Conservation (phyloP, 2,888 invertebrate genomes). For the Sepiola atlantica region DNA sequence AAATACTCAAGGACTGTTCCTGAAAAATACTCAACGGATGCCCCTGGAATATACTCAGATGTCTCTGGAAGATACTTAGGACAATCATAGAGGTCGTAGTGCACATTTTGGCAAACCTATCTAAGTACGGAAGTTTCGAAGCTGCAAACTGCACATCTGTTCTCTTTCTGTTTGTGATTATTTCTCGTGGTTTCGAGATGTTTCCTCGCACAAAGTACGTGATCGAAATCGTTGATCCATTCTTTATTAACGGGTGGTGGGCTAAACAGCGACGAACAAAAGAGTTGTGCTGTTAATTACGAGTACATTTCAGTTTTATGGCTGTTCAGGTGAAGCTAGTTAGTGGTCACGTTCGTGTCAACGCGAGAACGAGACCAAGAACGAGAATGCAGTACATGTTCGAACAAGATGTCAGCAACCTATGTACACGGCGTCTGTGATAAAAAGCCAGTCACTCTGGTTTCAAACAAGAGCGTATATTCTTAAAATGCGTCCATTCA, state of each 20-base stretch:
- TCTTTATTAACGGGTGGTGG: background rate
- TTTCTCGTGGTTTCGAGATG: background rate
- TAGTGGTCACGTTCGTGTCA: background rate
- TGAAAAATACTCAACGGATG: too few species aligned
- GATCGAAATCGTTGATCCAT: background rate
- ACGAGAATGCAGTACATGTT: background rate
- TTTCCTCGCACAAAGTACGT: background rate
- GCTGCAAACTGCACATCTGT: background rate
- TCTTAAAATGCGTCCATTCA: too few species aligned
- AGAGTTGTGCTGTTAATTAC: background rate
- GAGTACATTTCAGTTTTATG: background rate
- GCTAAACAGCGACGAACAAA: background rate
- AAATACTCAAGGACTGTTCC: too few species aligned
- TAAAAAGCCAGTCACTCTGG: background rate
- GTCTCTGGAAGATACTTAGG: too few species aligned
- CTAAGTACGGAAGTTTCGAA: too few species aligned
- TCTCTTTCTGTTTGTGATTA: background rate
- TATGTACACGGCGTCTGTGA: background rate
- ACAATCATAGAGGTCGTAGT: too few species aligned
- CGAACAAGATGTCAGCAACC: background rate
- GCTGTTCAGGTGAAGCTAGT: background rate
- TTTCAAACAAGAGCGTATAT: too few species aligned
- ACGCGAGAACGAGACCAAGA: background rate
- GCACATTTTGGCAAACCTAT: too few species aligned
- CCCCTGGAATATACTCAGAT: too few species aligned